Base-by-base conservation (phyloP, 2,113 vertebrate genomes). In the Maccullochella peelii region DNA sequence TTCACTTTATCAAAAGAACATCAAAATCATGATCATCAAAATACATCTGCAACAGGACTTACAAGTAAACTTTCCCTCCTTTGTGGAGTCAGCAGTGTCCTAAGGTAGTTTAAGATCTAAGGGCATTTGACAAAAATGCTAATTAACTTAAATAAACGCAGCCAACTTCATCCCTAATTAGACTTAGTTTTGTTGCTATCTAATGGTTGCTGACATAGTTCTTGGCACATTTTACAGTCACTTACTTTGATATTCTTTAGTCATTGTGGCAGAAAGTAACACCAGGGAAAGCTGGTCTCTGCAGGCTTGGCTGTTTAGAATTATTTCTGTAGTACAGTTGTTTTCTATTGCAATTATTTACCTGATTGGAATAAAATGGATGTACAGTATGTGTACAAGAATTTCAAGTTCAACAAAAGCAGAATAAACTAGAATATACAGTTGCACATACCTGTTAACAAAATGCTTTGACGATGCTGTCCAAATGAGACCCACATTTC, bases 371-470 rank as follows among this genome's bases (percentile, higher is more conserved):
- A 27, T 42, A 5, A 15, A 52, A 36, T 10, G 4, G 14, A 40
- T 9, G 50, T 23, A n/a, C n/a, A n/a, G n/a, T n/a, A 27, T 21
- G 30, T 55, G 5, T 49, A 36, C n/a, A 68, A 12, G 7, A 62
- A 49, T 55, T 65, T 66, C 23, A 42, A 75, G 8, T n/a, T 69
- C n/a, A 68, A 59, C 1, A 52, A 80, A 79, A 73, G 2, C 4
- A 50, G 1, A 76, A 6, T 30, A n/a, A 23, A 52, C 9, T 25
- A 18, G 9, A 84, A 62, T 47, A 66, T n/a, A 61, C n/a, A 42
- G 57, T 27, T 71, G 55, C 58, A 91, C 89, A 36, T 92, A 94
- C 93, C 90, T 89, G 79, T 74, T 65, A 30, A 80, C 14, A 71
- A 81, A 62, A 40, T 27, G 61, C 25, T 67, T 61, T 75, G 58